Evolutionary conservation across 2,888 invertebrate genomes (phyloP).

Genomic region (Gari tellinella): DNA sequence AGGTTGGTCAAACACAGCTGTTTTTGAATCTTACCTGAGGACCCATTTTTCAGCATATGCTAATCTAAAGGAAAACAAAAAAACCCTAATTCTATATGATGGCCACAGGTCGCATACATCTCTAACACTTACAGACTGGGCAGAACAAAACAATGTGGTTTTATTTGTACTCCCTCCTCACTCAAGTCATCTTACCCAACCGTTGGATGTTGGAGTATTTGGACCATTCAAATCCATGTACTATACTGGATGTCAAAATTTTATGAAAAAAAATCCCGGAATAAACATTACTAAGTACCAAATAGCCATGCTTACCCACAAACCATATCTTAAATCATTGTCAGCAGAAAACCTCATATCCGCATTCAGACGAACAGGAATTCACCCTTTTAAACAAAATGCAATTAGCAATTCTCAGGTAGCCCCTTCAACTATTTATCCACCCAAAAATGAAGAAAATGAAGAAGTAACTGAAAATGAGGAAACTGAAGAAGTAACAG

Average conservation of each 20-base stretch:
- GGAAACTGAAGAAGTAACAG: not conserved
- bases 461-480: not conserved
- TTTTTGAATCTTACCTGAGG: conserved; percentile 34
- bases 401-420: conserved; percentile 6
- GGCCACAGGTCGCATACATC: conserved; percentile 14
- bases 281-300: conserved; percentile 5
- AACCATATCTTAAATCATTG: conserved; percentile 33
- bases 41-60: conserved; percentile 29
- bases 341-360: conserved; percentile 23
- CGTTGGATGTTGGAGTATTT: conserved; percentile 40
- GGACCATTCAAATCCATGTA: conserved; percentile 34
- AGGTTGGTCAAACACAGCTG: conserved; percentile 37
- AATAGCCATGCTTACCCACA: not conserved
- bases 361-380: conserved; percentile 30
- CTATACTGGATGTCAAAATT: conserved; percentile 10
- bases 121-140: conserved; percentile 34
- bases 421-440: conserved; percentile 33
- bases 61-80: conserved; percentile 5
- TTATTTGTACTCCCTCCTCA: conserved; percentile 35
- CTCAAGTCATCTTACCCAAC: conserved; percentile 34
- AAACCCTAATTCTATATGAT: conserved; percentile 24
- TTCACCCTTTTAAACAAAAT: conserved; percentile 30
- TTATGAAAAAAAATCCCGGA: conserved; percentile 12
- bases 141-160: conserved; percentile 42
- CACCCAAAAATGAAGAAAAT: not conserved